These are phyloP conservation scores for Channa striata DNA, from an alignment of 2,797 vertebrate genomes.

Conservation along the genomic window DNA sequence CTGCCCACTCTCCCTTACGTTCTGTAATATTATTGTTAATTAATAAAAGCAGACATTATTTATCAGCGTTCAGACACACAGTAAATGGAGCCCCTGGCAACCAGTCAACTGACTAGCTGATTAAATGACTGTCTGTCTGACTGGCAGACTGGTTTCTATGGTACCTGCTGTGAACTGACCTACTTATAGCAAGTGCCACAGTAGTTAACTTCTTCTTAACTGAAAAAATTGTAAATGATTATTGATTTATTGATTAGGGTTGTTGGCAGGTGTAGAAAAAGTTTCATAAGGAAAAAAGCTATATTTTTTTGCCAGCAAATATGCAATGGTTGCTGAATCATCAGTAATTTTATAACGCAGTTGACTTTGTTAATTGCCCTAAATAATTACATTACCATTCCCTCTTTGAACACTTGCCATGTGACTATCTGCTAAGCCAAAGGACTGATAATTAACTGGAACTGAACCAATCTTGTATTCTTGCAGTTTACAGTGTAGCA, in stretches of 20 bases:
- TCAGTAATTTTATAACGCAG: neutral
- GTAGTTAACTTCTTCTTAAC: conserved; percentile 32
- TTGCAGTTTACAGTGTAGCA: neutral
- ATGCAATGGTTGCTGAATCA: neutral
- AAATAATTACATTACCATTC: neutral
- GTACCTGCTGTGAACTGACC: conserved; percentile 39
- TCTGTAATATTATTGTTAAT: conserved; percentile 49
- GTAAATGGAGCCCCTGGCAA: conserved; percentile 67
- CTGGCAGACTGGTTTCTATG: conserved; percentile 42
- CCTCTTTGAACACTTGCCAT: conserved; percentile 1
- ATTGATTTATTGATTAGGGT: too few relatives aligned
- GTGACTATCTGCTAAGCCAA: neutral
- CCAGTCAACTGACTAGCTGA: conserved; percentile 51
- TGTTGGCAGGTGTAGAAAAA: too few relatives aligned
- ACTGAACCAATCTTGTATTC: neutral
- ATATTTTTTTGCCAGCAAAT: neutral
- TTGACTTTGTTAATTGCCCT: neutral
- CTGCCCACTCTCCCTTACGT: conserved; percentile 1
- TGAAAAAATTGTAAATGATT: neutral
- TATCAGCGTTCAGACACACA: conserved; percentile 49
- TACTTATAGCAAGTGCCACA: conserved; percentile 41
- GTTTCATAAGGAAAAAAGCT: neutral
- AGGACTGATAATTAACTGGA: too few relatives aligned
- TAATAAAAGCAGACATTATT: conserved; percentile 55
- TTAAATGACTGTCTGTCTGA: conserved; percentile 45